These are phyloP conservation scores for Lasioglossum morio DNA, from an alignment of 2,888 invertebrate genomes.

Conservation along the genomic window DNA sequence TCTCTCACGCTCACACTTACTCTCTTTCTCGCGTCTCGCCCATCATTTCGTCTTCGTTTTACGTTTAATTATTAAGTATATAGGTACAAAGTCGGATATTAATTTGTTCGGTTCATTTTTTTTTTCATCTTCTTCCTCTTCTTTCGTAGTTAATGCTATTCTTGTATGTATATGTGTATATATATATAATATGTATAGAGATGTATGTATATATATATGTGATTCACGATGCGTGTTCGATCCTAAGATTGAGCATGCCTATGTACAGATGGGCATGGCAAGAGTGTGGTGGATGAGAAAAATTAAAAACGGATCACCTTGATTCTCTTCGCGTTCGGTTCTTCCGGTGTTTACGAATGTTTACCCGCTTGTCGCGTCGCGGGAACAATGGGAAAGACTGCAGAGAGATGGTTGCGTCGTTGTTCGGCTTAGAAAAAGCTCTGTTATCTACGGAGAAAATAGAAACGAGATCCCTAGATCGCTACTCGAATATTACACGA, in stretches of 20 bases:
- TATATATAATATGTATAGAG: conserved; percentile 57
- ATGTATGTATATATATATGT: conserved; percentile 62
- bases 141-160: conserved; percentile 64
- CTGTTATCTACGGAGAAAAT: conserved; percentile 17
- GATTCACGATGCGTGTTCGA: conserved; percentile 73
- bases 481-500: conserved; percentile 7
- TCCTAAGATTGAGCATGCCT: conserved; percentile 82
- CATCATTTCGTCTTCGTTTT: conserved; percentile 68
- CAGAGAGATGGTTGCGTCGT: conserved; percentile 15
- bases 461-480: conserved; percentile 15
- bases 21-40: conserved; percentile 35
- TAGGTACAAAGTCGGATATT: conserved; percentile 83
- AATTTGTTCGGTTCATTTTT: conserved; percentile 72
- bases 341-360: not conserved
- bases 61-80: conserved; percentile 79
- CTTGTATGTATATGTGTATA: conserved; percentile 53
- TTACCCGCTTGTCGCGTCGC: not conserved
- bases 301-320: conserved; percentile 59
- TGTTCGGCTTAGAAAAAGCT: conserved; percentile 16
- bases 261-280: conserved; percentile 82
- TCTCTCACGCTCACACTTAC: conserved; percentile 16
- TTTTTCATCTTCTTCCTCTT: conserved; percentile 4
- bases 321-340: conserved; percentile 51
- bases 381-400: conserved; percentile 5
- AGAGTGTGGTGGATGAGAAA: conserved; percentile 70